A percentile compares a stretch with the other conserved stretches of the same genome.
Conservation (phyloP, 2,113 vertebrate genomes). For the Nicator chloris region DNA sequence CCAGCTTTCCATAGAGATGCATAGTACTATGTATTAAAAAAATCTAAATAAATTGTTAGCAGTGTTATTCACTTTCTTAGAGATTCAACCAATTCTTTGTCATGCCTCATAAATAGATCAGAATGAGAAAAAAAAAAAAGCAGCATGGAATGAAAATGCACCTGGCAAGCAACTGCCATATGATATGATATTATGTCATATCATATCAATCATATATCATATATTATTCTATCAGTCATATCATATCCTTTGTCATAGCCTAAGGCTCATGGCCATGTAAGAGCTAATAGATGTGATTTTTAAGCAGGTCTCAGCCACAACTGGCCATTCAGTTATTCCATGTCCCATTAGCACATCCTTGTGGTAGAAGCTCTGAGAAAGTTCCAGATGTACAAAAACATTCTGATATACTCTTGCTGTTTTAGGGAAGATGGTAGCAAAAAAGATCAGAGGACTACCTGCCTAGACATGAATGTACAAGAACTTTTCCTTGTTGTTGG, state of each 20-base stretch:
- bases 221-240: background rate
- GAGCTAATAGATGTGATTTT: background rate
- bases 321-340: background rate
- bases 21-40: background rate
- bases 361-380: background rate
- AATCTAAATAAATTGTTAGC: background rate
- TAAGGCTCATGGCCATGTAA: background rate
- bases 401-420: background rate
- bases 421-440: background rate
- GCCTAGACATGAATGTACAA: background rate
- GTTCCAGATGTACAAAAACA: background rate
- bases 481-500: background rate
- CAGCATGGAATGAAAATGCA: background rate
- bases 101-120: background rate
- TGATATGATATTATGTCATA: background rate
- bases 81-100: background rate
- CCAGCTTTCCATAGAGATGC: no score
- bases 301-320: background rate
- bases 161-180: background rate
- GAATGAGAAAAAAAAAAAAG: background rate
- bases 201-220: background rate
- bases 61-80: background rate
- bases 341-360: background rate
- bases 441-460: background rate
- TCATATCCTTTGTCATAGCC: background rate